phyloP scores from a whole-genome alignment of 2,888 invertebrate genomes.

The Oscheius sp. region DNA sequence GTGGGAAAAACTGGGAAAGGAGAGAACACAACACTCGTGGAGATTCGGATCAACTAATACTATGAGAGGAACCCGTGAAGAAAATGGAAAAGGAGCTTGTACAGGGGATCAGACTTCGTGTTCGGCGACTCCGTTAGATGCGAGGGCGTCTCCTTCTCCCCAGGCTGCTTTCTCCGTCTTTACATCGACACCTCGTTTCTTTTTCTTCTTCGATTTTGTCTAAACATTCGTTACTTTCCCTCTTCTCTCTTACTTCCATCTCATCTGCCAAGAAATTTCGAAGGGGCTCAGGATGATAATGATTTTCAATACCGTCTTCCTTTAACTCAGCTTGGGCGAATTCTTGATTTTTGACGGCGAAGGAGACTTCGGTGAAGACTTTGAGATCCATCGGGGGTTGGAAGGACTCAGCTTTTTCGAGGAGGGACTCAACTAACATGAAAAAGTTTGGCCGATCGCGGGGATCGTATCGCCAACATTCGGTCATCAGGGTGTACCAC shows the following conservation, averaged over 20 bases:
- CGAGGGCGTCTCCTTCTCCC: constrained; percentile 22
- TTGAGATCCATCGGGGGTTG: not conserved
- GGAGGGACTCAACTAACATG: constrained; percentile 28
- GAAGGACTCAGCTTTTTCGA: not conserved
- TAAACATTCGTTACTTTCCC: not conserved
- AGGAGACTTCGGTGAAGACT: not conserved
- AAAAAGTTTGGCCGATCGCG: constrained; percentile 83
- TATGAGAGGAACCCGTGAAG: constrained; percentile 14
- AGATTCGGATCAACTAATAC: not conserved
- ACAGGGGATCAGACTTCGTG: constrained; percentile 15
- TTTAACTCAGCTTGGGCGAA: not conserved
- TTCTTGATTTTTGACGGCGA: constrained; percentile 10
- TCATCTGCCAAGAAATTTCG: not conserved
- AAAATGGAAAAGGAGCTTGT: constrained; percentile 1
- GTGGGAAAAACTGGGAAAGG: not conserved
- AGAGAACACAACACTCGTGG: not conserved
- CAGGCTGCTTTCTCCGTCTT: constrained; percentile 4
- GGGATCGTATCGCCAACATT: constrained; percentile 89
- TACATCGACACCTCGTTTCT: constrained; percentile 13
- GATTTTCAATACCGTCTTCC: constrained; percentile 3
- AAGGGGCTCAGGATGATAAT: not conserved
- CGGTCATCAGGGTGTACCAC: constrained; percentile 87
- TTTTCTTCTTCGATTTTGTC: not conserved
- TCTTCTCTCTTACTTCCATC: too few relatives aligned
- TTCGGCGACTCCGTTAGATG: constrained; percentile 13